These are phyloP conservation scores for Morelia viridis DNA, from an alignment of 2,797 vertebrate genomes.

Conservation along the genomic window DNA sequence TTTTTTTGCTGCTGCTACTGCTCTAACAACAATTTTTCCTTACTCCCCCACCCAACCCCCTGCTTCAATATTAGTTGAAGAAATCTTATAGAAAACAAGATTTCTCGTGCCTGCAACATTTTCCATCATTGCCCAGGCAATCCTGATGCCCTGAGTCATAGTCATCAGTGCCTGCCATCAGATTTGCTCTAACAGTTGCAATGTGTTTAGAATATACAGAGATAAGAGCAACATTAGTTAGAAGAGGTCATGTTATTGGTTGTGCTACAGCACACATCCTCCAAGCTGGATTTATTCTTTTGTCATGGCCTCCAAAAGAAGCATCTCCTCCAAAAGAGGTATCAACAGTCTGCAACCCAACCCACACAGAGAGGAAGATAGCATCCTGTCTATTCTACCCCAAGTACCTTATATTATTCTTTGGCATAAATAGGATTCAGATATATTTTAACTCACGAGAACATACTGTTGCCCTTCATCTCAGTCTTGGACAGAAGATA, in stretches of 20 bases:
- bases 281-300: not conserved
- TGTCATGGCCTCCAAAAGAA: too few species aligned
- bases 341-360: not conserved
- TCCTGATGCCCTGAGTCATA: not conserved
- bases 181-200: not conserved
- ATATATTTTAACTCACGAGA: not conserved
- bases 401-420: not conserved
- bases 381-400: not conserved
- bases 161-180: not conserved
- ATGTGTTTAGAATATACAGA: not conserved
- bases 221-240: not conserved
- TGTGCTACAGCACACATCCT: not conserved
- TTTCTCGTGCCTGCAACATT: not conserved
- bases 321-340: too few species aligned
- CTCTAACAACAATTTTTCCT: not conserved
- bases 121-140: not conserved
- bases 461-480: not conserved
- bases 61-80: not conserved
- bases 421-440: not conserved
- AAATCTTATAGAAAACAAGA: not conserved
- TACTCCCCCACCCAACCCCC: not conserved
- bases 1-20: not conserved
- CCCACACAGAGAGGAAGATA: not conserved
- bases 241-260: not conserved
- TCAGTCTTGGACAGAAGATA: not conserved